Percentiles rank a stretch among this genome's conserved stretches.
Conservation (phyloP, 2,797 vertebrate species). For the Notoglanidium macrostoma region DNA sequence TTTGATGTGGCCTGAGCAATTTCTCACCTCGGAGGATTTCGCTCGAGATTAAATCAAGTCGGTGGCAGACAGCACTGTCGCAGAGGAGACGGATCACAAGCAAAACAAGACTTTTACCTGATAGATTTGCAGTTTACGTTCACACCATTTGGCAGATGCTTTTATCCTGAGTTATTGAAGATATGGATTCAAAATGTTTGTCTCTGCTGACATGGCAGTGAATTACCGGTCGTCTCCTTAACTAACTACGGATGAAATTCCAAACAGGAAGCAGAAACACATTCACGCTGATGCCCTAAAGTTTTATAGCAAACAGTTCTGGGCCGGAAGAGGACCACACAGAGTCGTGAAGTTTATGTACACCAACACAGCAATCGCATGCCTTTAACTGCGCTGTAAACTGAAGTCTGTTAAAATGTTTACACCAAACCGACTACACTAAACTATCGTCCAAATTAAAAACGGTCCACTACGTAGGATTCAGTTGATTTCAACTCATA, state of each 20-base stretch:
- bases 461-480: too few species aligned
- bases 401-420: not conserved
- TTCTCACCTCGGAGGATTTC: conserved; percentile 39
- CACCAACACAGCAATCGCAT: not conserved
- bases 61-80: not conserved
- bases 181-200: not conserved
- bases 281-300: not conserved
- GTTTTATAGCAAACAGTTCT: not conserved
- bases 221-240: not conserved
- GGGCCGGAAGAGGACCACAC: not conserved
- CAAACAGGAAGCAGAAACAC: not conserved
- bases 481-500: too few species aligned
- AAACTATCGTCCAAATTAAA: not conserved
- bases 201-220: not conserved
- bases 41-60: conserved; percentile 18
- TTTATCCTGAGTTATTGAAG: not conserved
- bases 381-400: not conserved
- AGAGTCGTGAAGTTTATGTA: not conserved
- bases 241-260: not conserved
- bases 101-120: not conserved
- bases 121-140: not conserved
- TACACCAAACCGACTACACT: conserved; percentile 4
- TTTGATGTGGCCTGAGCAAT: conserved; percentile 33
- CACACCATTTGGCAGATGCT: not conserved
- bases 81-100: not conserved